Conservation (phyloP, 2,113 vertebrate genomes). For the Pelecanoides urinatrix region DNA sequence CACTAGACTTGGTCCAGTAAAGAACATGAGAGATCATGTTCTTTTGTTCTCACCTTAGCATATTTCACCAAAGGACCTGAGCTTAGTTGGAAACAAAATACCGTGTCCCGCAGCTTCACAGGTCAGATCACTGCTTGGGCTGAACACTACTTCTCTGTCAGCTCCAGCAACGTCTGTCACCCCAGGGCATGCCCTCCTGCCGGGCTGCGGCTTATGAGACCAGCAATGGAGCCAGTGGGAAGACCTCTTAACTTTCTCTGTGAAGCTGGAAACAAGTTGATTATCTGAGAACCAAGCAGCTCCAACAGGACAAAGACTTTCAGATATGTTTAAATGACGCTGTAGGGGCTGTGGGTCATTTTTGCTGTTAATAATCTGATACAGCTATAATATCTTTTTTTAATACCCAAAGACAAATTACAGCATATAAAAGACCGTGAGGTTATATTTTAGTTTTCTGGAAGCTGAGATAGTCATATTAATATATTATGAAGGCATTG, state of each 20-base stretch:
- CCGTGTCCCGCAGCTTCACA: accelerated
- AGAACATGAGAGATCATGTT: not conserved
- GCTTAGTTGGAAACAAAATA: not conserved
- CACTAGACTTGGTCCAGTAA: not conserved
- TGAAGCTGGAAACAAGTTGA: not conserved
- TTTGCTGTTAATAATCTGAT: conserved; percentile 24
- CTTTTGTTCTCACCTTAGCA: not conserved
- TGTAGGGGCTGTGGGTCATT: not conserved
- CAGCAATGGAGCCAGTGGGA: not conserved
- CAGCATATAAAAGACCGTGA: not conserved
- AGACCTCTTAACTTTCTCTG: not conserved
- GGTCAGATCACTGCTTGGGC: not conserved
- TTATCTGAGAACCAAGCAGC: not conserved
- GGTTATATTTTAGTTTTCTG: conserved; percentile 1
- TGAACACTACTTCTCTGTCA: not conserved
- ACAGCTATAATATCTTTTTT: not conserved
- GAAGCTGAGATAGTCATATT: not conserved
- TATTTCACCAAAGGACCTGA: not conserved
- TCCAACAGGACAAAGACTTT: not conserved
- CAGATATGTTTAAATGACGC: not conserved
- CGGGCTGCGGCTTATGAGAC: not conserved
- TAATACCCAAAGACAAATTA: not conserved
- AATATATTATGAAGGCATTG: conserved; percentile 5
- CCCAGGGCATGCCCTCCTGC: not conserved
- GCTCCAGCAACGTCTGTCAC: not conserved